Percentiles rank a stretch among this genome's conserved stretches.
These are phyloP conservation scores for Microchrysa polita DNA, from an alignment of 2,888 invertebrate species.

Conservation along the genomic window DNA sequence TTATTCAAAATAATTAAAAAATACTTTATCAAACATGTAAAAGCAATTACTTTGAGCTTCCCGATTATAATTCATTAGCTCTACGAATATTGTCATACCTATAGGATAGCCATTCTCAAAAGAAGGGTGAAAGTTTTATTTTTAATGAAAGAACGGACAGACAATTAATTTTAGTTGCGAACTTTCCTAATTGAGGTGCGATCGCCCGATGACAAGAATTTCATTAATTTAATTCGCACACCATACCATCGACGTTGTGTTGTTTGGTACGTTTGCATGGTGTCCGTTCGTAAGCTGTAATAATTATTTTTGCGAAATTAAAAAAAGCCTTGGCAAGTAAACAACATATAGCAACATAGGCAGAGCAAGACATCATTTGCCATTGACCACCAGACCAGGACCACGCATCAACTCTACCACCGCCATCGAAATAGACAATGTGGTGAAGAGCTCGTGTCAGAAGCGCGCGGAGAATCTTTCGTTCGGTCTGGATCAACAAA, in stretches of 20 bases:
- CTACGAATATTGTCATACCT: too few relatives aligned
- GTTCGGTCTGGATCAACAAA: neutral
- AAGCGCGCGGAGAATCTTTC: neutral
- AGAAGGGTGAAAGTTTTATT: slow-evolving; percentile 22
- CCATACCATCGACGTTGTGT: slow-evolving; percentile 2
- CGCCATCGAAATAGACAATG: too few relatives aligned
- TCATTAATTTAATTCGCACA: slow-evolving; percentile 47
- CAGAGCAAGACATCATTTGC: slow-evolving; percentile 41
- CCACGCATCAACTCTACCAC: neutral
- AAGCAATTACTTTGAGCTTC: too few relatives aligned
- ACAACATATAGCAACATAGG: neutral
- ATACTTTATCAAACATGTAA: too few relatives aligned
- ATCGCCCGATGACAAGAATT: slow-evolving; percentile 44
- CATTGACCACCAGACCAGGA: neutral
- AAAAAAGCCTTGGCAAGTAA: slow-evolving; percentile 20
- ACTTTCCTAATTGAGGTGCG: slow-evolving; percentile 42
- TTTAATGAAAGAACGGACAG: slow-evolving; percentile 42
- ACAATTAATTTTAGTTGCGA: slow-evolving; percentile 44
- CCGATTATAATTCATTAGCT: too few relatives aligned
- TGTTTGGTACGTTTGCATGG: too few relatives aligned
- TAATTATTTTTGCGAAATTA: slow-evolving; percentile 29
- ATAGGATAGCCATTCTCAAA: too few relatives aligned
- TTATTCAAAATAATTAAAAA: too few relatives aligned
- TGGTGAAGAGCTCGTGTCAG: neutral
- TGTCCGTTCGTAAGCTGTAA: neutral